Conservation (phyloP, 2,888 invertebrate genomes). For the Isoperla grammatica region DNA sequence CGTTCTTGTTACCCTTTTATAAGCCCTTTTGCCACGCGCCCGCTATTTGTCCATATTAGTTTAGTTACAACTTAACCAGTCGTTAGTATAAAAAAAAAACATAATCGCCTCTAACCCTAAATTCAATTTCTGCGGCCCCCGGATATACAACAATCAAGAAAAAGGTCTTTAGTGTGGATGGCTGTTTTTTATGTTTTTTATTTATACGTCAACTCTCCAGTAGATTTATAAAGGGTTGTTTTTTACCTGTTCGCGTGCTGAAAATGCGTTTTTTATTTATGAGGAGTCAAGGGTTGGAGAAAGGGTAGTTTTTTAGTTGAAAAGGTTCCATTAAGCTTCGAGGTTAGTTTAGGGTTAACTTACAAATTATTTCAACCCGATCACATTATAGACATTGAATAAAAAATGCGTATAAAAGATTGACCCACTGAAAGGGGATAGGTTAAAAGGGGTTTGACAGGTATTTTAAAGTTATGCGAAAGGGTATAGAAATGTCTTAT, state of each 20-base stretch:
- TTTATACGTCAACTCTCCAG: not conserved
- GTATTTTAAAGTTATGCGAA: constrained; percentile 5
- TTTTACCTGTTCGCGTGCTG: constrained; percentile 25
- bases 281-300: constrained; percentile 13
- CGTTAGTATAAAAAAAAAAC: constrained; percentile 13
- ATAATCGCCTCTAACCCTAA: constrained; percentile 11
- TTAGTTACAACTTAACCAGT: constrained; percentile 14
- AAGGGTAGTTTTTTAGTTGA: constrained; percentile 20
- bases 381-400: constrained; percentile 11
- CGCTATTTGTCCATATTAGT: constrained; percentile 5
- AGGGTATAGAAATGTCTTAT: constrained; percentile 18
- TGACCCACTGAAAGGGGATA: constrained; percentile 26
- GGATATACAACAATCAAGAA: constrained; percentile 11
- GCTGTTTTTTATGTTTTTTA: constrained; percentile 2
- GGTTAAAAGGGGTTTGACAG: constrained; percentile 15
- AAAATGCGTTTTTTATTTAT: constrained; percentile 14
- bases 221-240: constrained; percentile 23
- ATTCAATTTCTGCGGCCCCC: constrained; percentile 7
- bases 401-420: constrained; percentile 13
- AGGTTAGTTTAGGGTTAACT: constrained; percentile 18
- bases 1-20: constrained; percentile 5
- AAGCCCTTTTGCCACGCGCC: constrained; percentile 2
- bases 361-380: constrained; percentile 23
- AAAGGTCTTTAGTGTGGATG: constrained; percentile 1
- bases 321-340: not conserved